Conservation (phyloP, 1,140 invertebrate species). For the Neodiprion virginianus region DNA sequence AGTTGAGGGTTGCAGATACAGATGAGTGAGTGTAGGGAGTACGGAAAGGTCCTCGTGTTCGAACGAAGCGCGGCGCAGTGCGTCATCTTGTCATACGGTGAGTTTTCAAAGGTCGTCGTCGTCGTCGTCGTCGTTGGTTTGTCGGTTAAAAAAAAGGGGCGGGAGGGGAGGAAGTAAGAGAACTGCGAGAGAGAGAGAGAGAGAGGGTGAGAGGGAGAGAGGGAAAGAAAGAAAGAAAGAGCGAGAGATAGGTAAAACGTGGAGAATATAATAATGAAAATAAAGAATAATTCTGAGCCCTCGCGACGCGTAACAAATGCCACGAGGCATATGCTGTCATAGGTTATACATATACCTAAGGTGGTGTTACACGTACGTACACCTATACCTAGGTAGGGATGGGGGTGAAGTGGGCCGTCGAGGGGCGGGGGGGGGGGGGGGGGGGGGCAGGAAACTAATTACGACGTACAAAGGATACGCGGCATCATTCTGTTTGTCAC, state of each 20-base stretch:
- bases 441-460: conserved; percentile 34
- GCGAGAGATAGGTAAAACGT: not conserved
- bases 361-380: too few species aligned
- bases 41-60: too few species aligned
- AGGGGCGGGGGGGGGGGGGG: not conserved
- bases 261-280: not conserved
- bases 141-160: too few species aligned
- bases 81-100: not conserved
- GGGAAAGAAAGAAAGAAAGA: not conserved
- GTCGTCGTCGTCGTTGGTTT: too few species aligned
- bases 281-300: not conserved
- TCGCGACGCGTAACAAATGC: not conserved
- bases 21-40: too few species aligned
- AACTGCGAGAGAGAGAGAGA: too few species aligned
- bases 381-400: not conserved
- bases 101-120: not conserved
- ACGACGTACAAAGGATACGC: conserved; percentile 36
- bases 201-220: too few species aligned
- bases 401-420: not conserved
- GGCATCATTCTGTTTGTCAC: conserved; percentile 42
- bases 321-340: not conserved
- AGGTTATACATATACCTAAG: too few species aligned
- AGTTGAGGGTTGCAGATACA: too few species aligned
- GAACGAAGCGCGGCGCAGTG: too few species aligned
- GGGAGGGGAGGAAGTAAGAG: too few species aligned